phyloP scores from a whole-genome alignment of 92 coral and sea anemone genomes.

The Muricea muricata region DNA sequence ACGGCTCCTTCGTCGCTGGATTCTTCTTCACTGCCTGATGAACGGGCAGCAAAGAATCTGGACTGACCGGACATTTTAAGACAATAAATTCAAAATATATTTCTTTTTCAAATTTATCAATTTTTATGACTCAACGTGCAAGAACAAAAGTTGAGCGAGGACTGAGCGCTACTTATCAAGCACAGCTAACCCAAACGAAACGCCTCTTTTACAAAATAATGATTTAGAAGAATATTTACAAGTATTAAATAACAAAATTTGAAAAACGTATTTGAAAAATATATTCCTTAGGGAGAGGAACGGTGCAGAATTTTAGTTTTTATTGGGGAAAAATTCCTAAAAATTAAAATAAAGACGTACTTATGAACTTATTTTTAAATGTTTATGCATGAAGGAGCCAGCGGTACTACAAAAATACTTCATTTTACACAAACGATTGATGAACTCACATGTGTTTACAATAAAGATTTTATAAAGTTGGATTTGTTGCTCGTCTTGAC shows the following conservation, averaged over 20 bases:
- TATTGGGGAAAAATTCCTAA: background rate
- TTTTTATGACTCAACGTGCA: background rate
- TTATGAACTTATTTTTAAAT: no score
- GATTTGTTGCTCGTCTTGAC: background rate
- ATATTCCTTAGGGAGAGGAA: no score
- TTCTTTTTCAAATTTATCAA: slow-evolving; percentile 56
- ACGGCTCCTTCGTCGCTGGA: slow-evolving; percentile 87
- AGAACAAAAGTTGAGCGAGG: no score
- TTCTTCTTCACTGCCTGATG: slow-evolving; percentile 90
- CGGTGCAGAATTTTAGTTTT: background rate
- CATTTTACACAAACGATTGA: background rate
- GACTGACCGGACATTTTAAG: no score
- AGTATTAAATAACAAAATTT: no score
- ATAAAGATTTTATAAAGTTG: background rate
- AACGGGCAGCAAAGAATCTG: slow-evolving; percentile 89
- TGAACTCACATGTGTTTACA: background rate
- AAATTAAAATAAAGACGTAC: background rate
- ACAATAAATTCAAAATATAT: no score
- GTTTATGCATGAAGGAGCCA: background rate
- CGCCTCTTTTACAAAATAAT: no score
- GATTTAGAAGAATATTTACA: no score
- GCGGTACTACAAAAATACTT: background rate
- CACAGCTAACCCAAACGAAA: no score
- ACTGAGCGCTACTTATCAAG: no score
- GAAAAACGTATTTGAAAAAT: background rate